phyloP scores from a whole-genome alignment of 2,888 invertebrate species.

The Periphyllus acericola region DNA sequence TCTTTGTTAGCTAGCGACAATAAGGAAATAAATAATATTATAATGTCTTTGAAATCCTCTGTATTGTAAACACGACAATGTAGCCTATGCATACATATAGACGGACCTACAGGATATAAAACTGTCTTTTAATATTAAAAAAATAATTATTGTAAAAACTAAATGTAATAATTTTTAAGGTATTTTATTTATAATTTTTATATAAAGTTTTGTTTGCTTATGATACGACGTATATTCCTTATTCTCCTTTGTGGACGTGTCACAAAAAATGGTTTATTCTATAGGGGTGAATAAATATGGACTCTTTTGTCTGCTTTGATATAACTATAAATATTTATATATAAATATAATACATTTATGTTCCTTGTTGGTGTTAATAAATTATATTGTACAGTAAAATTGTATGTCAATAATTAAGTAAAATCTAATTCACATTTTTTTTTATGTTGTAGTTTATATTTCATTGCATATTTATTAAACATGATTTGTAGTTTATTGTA shows the following conservation, averaged over 20 bases:
- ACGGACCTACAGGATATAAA: slow-evolving; percentile 52
- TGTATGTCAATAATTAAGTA: slow-evolving; percentile 41
- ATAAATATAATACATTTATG: slow-evolving; percentile 29
- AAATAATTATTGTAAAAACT: slow-evolving; percentile 30
- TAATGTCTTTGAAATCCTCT: slow-evolving; percentile 17
- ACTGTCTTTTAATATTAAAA: slow-evolving; percentile 40
- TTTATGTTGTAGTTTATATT: slow-evolving; percentile 53
- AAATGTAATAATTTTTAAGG: slow-evolving; percentile 38
- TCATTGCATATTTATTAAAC: slow-evolving; percentile 51
- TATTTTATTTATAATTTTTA: slow-evolving; percentile 50
- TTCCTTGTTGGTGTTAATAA: slow-evolving; percentile 59
- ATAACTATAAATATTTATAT: slow-evolving; percentile 35
- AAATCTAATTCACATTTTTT: slow-evolving; percentile 40
- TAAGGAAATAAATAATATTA: neutral
- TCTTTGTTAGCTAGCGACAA: neutral
- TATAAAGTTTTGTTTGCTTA: slow-evolving; percentile 41
- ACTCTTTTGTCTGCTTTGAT: slow-evolving; percentile 44
- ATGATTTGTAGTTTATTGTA: slow-evolving; percentile 57
- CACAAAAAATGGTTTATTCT: slow-evolving; percentile 39
- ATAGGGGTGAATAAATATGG: slow-evolving; percentile 32
- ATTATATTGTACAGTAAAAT: slow-evolving; percentile 47
- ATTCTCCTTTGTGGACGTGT: slow-evolving; percentile 4
- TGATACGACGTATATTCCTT: slow-evolving; percentile 7
- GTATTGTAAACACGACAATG: slow-evolving; percentile 3
- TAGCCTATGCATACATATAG: slow-evolving; percentile 42